These are phyloP conservation scores for Hypotaenidia philippensis DNA, from an alignment of 2,797 vertebrate species.

Conservation along the genomic window DNA sequence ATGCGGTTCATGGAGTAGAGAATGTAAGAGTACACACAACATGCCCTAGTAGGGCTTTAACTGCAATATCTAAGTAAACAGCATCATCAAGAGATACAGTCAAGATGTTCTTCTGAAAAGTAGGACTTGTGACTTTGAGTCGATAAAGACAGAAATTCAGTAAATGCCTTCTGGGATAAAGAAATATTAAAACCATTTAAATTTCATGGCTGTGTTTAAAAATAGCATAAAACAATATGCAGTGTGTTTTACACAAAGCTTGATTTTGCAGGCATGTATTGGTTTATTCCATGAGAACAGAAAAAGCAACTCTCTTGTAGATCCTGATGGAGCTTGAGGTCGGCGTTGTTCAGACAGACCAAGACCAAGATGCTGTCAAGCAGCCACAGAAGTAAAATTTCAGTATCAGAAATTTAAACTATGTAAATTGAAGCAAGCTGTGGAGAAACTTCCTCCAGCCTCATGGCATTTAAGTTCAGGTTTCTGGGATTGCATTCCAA, in stretches of 20 bases:
- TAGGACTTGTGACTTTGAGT: background rate
- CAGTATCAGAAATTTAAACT: background rate
- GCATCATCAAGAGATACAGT: background rate
- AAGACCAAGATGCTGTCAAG: background rate
- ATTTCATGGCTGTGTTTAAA: background rate
- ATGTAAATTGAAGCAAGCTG: background rate
- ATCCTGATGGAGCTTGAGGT: background rate
- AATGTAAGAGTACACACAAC: fast-evolving
- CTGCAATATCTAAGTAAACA: background rate
- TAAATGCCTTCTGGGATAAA: background rate
- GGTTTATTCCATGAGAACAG: background rate
- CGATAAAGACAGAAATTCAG: background rate
- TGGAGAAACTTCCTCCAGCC: background rate
- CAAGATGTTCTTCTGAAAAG: background rate
- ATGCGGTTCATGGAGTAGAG: background rate
- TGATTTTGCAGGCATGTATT: background rate
- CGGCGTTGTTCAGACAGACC: fast-evolving
- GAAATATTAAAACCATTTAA: background rate
- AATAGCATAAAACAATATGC: background rate
- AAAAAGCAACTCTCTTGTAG: background rate
- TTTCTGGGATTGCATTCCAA: background rate
- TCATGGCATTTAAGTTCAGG: background rate
- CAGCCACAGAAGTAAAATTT: background rate
- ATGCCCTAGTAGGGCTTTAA: background rate
- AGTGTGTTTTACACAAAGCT: background rate